Base-by-base conservation (phyloP, 1,140 invertebrate species). In the Melanaphis sacchari region DNA sequence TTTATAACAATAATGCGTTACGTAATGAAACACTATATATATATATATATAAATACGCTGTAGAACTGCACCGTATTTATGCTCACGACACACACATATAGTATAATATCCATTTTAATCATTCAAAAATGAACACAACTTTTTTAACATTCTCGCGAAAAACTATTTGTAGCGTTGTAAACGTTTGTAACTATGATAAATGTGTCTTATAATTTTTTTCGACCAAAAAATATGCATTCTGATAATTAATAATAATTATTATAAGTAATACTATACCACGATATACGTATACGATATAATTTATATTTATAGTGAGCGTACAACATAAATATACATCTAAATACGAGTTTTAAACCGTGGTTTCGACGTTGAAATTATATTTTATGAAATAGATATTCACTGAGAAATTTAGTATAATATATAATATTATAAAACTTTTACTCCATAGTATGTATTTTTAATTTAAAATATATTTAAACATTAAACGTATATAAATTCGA, bases 391-490 rank as follows among this genome's bases (percentile, higher is more conserved):
- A 66, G 59, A 11, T n/a, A n/a, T 18, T 15, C 0, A 31, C 8
- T 66, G 54, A 9, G 24, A 59, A 59, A 5, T 76, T 49, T 49
- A 49, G 36, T n/a, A 76, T 24, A 52, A 24, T 52, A 76, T 66
- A 66, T n/a, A 66, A 66, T 36, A n/a, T 18, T 36, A n/a, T 15
- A 76, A 76, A 76, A 66, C 59, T 76, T 76, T 76, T n/a, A 31
- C n/a, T 6, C 31, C 59, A 7, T 18, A n/a, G 11, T 31, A n/a
- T 76, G 36, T n/a, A 36, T 76, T 76, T 15, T 76, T 76, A 76
- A 76, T 76, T 76, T n/a, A 76, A 76, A 76, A n/a, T 76, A 84
- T 84, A 38, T 84, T 40, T 84, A 84, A 84, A 40, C 82, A 40
- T 40, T 84, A 3, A 84, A 84, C 82, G 82, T 24, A 40, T 38